Evolutionary conservation across 2,797 vertebrate species (phyloP).

Genomic region (Chiloscyllium punctatum): DNA sequence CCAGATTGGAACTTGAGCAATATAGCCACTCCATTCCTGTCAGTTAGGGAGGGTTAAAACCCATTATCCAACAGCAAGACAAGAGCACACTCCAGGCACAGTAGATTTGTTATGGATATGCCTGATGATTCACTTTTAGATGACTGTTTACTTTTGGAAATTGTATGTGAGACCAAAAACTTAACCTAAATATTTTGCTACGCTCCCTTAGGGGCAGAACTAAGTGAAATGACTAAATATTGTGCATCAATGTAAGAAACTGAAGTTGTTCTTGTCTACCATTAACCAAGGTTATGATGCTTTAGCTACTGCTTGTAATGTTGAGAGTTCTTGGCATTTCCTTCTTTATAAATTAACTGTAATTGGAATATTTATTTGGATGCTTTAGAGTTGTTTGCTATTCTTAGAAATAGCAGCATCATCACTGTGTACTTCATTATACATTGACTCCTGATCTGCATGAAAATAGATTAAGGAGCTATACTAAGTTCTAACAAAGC

Average conservation of each 20-base stretch:
- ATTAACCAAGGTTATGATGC: neutral
- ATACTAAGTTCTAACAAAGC: too few species aligned
- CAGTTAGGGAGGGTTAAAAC: neutral
- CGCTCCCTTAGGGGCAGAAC: neutral
- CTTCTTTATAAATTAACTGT: neutral
- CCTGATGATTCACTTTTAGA: neutral
- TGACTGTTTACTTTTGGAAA: neutral
- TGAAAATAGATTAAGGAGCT: neutral
- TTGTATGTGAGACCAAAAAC: neutral
- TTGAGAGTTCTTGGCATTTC: neutral
- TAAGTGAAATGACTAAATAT: neutral
- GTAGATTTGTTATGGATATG: neutral
- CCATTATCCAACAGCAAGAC: neutral
- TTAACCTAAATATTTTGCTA: neutral
- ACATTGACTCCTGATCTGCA: neutral
- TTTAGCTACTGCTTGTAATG: neutral
- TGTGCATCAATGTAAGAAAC: neutral
- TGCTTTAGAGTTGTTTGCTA: neutral
- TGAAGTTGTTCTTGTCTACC: neutral
- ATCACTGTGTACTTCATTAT: neutral
- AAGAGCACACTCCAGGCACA: neutral
- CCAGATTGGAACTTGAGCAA: neutral
- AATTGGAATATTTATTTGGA: neutral
- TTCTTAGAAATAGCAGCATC: neutral
- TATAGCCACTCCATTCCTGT: neutral